Conservation (phyloP, 2,888 invertebrate species). For the Drosophila demipolita region DNA sequence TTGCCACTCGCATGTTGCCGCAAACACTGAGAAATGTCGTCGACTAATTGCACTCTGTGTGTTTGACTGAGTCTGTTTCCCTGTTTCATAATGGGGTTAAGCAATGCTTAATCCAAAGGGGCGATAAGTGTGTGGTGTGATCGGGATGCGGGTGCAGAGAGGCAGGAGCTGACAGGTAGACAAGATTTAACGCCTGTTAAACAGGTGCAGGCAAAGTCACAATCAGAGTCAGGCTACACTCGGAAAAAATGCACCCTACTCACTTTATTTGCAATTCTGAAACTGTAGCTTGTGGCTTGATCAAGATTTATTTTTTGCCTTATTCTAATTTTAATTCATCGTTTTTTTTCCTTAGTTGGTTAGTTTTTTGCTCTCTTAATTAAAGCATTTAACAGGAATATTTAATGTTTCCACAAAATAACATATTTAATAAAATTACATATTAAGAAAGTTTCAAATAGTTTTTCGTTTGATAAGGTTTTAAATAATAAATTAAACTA, state of each 20-base stretch:
- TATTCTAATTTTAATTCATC: not conserved
- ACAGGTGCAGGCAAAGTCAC: slow-evolving; percentile 8
- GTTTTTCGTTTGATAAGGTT: not conserved
- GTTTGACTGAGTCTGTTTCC: slow-evolving; percentile 4
- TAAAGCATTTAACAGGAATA: not conserved
- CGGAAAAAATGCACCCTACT: not conserved
- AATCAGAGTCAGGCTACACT: not conserved
- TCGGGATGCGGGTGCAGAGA: not conserved
- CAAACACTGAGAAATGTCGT: slow-evolving; percentile 31
- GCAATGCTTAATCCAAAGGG: slow-evolving; percentile 7
- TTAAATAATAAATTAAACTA: not conserved
- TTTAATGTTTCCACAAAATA: not conserved
- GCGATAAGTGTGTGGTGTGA: not conserved
- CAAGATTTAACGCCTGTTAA: slow-evolving; percentile 31
- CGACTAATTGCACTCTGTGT: slow-evolving; percentile 46
- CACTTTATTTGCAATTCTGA: not conserved
- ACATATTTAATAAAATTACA: not conserved
- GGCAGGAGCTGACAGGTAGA: slow-evolving; percentile 15
- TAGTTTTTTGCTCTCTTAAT: not conserved
- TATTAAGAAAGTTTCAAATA: not conserved
- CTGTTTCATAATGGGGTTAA: slow-evolving; percentile 19
- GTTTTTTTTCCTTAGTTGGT: not conserved
- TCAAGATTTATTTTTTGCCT: not conserved
- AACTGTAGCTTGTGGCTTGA: not conserved
- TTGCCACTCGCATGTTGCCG: not conserved